Evolutionary conservation across 2,113 vertebrate genomes (phyloP).

Genomic region (Chionomys nivalis): DNA sequence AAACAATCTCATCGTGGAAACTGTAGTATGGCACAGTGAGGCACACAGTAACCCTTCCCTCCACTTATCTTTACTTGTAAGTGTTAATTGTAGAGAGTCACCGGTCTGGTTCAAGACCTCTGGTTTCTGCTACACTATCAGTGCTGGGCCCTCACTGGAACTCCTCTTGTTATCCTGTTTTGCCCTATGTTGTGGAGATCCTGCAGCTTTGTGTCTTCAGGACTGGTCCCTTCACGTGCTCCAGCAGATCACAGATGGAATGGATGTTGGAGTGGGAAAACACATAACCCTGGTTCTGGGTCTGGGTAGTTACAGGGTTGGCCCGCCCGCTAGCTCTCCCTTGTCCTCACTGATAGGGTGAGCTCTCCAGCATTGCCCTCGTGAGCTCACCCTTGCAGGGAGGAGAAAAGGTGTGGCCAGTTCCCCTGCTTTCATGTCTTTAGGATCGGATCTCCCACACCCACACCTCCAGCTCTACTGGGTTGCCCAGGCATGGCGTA

Average conservation of each 20-base stretch:
- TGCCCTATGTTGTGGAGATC: not conserved
- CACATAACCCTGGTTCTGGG: not conserved
- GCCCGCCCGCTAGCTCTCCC: not conserved
- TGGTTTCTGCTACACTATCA: not conserved
- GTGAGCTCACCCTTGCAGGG: not conserved
- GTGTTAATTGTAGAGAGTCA: not conserved
- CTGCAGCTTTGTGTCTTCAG: not conserved
- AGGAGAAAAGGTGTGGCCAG: not conserved
- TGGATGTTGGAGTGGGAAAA: not conserved
- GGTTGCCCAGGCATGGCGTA: not conserved
- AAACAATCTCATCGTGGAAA: too few relatives aligned
- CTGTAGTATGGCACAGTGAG: not conserved
- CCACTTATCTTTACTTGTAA: not conserved
- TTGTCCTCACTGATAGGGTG: not conserved
- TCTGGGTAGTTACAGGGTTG: not conserved
- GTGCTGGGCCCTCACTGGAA: not conserved
- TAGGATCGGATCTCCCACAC: not conserved
- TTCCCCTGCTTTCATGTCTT: not conserved
- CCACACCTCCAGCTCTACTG: not conserved
- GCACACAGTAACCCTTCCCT: not conserved
- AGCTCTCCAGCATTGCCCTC: not conserved
- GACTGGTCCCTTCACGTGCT: not conserved
- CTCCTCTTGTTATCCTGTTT: not conserved
- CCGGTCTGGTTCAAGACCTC: not conserved
- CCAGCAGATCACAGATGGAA: not conserved